Conservation (phyloP, 2,113 vertebrate genomes). For the Toxotes chatareus region DNA sequence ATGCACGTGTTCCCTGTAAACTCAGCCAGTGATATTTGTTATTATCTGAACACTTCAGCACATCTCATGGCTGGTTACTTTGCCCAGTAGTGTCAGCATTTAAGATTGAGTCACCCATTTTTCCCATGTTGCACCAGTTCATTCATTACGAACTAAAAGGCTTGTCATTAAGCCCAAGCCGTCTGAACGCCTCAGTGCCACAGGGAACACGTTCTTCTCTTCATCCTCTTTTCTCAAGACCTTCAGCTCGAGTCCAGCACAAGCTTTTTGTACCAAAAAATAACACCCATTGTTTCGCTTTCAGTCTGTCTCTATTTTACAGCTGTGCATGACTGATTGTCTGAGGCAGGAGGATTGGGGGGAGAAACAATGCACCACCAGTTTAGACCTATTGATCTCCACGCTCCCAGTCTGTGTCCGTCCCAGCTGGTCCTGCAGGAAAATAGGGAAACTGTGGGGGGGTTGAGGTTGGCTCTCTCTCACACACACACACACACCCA, state of each 20-base stretch:
- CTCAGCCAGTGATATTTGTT: too few species aligned
- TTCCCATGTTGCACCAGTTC: constrained; percentile 42
- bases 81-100: constrained; percentile 47
- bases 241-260: constrained; percentile 37
- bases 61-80: background rate
- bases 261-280: constrained; percentile 37
- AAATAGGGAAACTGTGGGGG: constrained; percentile 42
- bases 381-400: constrained; percentile 77
- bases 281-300: constrained; percentile 64
- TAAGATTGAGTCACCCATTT: constrained; percentile 45
- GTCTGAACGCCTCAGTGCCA: constrained; percentile 48
- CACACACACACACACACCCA: background rate
- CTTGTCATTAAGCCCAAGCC: constrained; percentile 59
- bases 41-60: too few species aligned
- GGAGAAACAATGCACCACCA: constrained; percentile 72
- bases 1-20: too few species aligned
- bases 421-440: constrained; percentile 73
- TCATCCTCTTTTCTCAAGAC: constrained; percentile 72
- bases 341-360: constrained; percentile 61
- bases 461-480: constrained; percentile 1
- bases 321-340: constrained; percentile 85
- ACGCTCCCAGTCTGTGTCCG: constrained; percentile 62
- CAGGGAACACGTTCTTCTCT: constrained; percentile 57
- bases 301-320: constrained; percentile 68
- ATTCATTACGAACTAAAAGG: constrained; percentile 58